Evolutionary conservation across 2,113 vertebrate genomes (phyloP), one percentile per base, ranked within the genome.

Genomic region (Phrynosoma blainvillii): DNA sequence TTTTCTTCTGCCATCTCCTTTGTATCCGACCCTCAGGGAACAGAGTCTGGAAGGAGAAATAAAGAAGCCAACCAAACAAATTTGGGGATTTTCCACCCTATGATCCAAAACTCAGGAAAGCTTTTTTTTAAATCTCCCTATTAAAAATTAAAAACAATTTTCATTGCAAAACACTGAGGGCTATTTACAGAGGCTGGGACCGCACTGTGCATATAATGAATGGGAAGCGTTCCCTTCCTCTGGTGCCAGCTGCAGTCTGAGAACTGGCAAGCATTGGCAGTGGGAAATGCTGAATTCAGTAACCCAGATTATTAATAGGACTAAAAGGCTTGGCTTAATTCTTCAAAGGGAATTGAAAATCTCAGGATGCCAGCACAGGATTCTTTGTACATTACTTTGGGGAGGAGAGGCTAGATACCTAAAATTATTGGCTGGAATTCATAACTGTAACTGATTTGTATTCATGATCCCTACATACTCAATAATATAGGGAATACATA

Each of bases 151-250:
- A 91, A 71, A 87, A 82, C 70, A 82, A 83, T 25, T 59, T 85
- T 90, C 92, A 89, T 5, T 89, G 93, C 90, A 92, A 91, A 82
- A 89, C 90, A 86, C 94, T 92, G 93, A 95, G 93, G 95, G n/a
- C 92, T 92, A 79, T 89, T 93, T 93, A 75, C 89, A 91, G 89
- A 90, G 92, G 88, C 91, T 81, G 85, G 42, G 75, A 71, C 21
- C 36, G n/a, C 1, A 10, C 62, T 54, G 32, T 52, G n/a, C 80
- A 78, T 23, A 36, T 66, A 68, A 70, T 32, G 42, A 77, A n/a
- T 0, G 21, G 87, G 76, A 77, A 36, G 40, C 12, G 13, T 68
- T 68, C 21, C 4, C 59, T 66, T 76, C 23, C 2, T 13, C 2
- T 27, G 4, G 14, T 76, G 62, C 80, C 23, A 77, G 59, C 21